These are phyloP conservation scores for Venustaconcha ellipsiformis DNA, from an alignment of 1,140 invertebrate genomes.

Conservation along the genomic window DNA sequence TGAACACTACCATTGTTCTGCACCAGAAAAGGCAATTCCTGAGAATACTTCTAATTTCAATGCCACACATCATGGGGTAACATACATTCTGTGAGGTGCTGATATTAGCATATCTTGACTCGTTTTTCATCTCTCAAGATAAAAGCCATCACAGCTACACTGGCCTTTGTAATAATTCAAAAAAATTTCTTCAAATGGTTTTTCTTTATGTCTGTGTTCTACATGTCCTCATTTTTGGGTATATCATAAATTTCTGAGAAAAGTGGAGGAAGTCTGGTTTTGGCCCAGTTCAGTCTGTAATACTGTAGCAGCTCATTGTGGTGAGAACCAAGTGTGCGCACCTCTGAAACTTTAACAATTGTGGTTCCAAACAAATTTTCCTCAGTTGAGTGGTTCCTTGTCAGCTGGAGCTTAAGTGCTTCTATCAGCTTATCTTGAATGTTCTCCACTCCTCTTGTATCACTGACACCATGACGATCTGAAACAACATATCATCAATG, in stretches of 20 bases:
- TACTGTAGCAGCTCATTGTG: conserved; percentile 90
- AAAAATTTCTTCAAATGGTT: no score
- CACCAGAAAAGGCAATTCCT: no score
- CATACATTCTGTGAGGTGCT: no score
- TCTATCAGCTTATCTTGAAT: conserved; percentile 88
- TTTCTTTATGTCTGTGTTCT: no score
- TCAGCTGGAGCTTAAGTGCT: conserved; percentile 83
- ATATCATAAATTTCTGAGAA: conserved; percentile 99
- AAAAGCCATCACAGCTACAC: no score
- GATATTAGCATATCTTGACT: no score
- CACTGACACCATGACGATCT: conserved; percentile 80
- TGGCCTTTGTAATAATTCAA: no score
- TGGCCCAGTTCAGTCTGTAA: conserved; percentile 90
- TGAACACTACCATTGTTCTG: no score
- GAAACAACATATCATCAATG: conserved; percentile 17
- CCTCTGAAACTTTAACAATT: conserved; percentile 81
- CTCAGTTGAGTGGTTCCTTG: conserved; percentile 71
- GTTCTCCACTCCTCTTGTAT: conserved; percentile 83
- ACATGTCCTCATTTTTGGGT: conserved; percentile 80
- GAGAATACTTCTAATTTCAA: no score
- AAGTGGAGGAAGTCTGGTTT: conserved; percentile 87
- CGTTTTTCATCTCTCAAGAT: no score
- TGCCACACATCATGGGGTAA: no score
- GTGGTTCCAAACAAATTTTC: conserved; percentile 78
- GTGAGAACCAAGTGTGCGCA: conserved; percentile 84